A percentile compares a stretch with the other conserved stretches of the same genome.
Evolutionary conservation across 2,113 vertebrate genomes (phyloP).

Genomic region (Ciconia maguari): DNA sequence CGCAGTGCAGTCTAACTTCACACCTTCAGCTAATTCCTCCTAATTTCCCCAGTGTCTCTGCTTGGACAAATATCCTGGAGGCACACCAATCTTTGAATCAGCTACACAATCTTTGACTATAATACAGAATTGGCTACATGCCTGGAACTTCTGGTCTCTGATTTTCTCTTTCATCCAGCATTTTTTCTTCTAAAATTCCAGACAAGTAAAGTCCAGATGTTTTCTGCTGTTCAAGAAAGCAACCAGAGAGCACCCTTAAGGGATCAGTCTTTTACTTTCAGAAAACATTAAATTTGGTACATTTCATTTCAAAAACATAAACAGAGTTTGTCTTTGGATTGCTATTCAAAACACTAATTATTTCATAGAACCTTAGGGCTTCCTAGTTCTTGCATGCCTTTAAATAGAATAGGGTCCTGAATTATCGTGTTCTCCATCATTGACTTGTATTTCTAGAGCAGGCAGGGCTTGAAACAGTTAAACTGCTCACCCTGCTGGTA

Average conservation of each 20-base stretch:
- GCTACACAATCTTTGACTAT: not conserved
- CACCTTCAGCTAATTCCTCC: constrained; percentile 16
- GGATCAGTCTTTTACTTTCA: not conserved
- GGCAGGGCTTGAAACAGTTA: not conserved
- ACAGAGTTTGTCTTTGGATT: not conserved
- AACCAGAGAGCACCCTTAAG: not conserved
- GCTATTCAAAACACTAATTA: not conserved
- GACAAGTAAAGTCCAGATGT: constrained; percentile 21
- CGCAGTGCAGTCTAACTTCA: not conserved
- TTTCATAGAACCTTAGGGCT: not conserved
- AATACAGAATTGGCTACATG: not conserved
- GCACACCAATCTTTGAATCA: not conserved
- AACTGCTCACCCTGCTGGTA: not conserved
- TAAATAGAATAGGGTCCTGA: not conserved
- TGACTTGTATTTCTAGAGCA: not conserved
- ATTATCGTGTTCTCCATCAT: not conserved
- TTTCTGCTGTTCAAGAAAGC: not conserved
- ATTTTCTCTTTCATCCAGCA: constrained; percentile 16
- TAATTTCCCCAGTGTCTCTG: constrained; percentile 20
- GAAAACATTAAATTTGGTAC: not conserved
- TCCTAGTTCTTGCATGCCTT: not conserved
- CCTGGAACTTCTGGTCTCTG: constrained; percentile 26
- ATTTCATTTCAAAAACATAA: not conserved
- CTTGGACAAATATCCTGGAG: constrained; percentile 1
- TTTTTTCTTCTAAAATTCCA: not conserved